Base-by-base conservation (phyloP, 2,888 invertebrate genomes). In the Tetranychus piercei region DNA sequence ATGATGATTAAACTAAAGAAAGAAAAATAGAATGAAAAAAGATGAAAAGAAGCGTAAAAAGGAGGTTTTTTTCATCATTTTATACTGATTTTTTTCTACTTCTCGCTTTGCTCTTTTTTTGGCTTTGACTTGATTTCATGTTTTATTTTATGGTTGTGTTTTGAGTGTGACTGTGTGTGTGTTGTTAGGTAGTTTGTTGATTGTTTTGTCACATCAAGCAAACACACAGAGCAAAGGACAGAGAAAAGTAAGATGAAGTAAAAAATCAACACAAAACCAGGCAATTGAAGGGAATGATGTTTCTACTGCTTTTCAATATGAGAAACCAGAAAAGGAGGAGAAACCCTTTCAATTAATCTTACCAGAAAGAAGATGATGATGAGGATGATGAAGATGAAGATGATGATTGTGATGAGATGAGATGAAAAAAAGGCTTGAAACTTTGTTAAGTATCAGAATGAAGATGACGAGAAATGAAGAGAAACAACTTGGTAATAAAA, bases 241-340 rank as follows among this genome's bases (percentile, higher is more conserved):
- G 34, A 34, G 34, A 34, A 34, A 34, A 34, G 34, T 34, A 34
- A 34, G 55, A 55, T 55, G 55, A 55, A 34, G 34, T 34, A 34
- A 15, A 55, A 55, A 55, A 55, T 15, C 9, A 7, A 15, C 55
- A 55, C 55, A 55, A 55, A 55, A 55, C 55, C 55, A 55, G 55
- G 55, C 55, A 55, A 55, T 55, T 55, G 55, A 55, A 15, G 55
- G 15, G 55, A 55, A 55, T 55, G 9, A 55, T 55, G 55, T 55
- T 55, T 55, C 15, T 55, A 55, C 15, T 7, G 55, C 11, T 15
- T 55, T 55, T 15, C 55, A 55, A 55, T 55, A 55, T 15, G 55
- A 55, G 55, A 55, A 55, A 55, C 55, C 55, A 55, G 55, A 55
- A 55, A 55, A 55, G 55, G 55, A 55, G 55, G 55, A 55, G 55